Evolutionary conservation across 2,888 invertebrate species (phyloP).

Genomic region (Heteromyza rotundicornis): DNA sequence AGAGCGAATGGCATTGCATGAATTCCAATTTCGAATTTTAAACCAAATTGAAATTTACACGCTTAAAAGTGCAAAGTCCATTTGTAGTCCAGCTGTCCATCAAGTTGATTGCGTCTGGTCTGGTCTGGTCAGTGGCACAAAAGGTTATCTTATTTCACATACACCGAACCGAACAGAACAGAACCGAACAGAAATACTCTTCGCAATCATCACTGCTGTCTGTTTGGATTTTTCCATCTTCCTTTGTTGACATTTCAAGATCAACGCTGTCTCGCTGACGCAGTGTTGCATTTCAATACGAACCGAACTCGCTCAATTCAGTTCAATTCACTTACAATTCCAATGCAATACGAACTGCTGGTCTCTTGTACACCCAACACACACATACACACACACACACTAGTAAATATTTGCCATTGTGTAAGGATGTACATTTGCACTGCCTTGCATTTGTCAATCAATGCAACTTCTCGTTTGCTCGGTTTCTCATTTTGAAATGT

Average conservation of each 20-base stretch:
- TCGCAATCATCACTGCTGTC: background rate
- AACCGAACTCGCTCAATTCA: background rate
- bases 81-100: background rate
- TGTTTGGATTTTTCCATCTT: background rate
- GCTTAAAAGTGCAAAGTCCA: background rate
- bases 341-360: no score
- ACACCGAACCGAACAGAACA: background rate
- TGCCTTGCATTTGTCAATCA: background rate
- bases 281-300: background rate
- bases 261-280: slow-evolving; percentile 5
- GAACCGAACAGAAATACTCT: slow-evolving; percentile 6
- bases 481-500: background rate
- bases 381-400: no score
- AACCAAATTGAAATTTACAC: slow-evolving; percentile 1
- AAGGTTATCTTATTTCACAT: background rate
- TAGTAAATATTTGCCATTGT: no score
- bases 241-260: slow-evolving; percentile 24
- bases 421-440: no score
- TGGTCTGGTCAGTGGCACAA: background rate
- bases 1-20: background rate
- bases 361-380: no score
- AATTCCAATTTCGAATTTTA: slow-evolving; percentile 4
- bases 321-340: no score
- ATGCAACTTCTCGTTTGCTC: background rate
- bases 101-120: no score